Conservation (phyloP, 2,113 vertebrate species). For the Regulus satrapa region DNA sequence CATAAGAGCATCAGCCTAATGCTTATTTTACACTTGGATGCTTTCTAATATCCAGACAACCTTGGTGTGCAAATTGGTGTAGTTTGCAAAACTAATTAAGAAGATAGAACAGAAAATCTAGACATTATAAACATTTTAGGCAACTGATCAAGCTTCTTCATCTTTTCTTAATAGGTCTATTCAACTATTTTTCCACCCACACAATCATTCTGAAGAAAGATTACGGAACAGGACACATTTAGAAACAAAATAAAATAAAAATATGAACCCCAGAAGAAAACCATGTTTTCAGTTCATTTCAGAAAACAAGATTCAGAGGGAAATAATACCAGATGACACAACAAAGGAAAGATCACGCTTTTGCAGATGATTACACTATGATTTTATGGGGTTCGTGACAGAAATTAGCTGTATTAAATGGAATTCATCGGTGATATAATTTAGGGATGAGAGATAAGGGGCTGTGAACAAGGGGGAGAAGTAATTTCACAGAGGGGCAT, state of each 20-base stretch:
- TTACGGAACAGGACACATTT: not conserved
- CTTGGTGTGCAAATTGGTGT: not conserved
- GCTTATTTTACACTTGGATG: slow-evolving; percentile 46
- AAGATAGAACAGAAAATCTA: slow-evolving; percentile 4
- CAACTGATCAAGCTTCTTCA: slow-evolving; percentile 18
- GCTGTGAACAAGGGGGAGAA: not conserved
- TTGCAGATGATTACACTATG: not conserved
- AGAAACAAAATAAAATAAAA: slow-evolving; percentile 19
- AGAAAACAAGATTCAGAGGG: not conserved
- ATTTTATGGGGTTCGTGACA: not conserved
- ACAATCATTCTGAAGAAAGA: slow-evolving; percentile 8
- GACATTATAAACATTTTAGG: slow-evolving; percentile 22
- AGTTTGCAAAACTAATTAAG: slow-evolving; percentile 36
- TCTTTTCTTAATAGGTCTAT: slow-evolving; percentile 43
- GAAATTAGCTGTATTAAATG: not conserved
- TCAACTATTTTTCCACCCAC: slow-evolving; percentile 18
- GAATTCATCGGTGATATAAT: not conserved
- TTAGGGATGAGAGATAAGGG: not conserved
- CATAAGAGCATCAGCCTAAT: not conserved
- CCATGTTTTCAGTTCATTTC: not conserved
- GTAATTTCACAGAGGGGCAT: not conserved
- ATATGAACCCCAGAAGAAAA: not conserved
- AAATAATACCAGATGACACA: not conserved
- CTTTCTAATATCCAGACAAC: slow-evolving; percentile 37
- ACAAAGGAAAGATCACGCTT: not conserved